Evolutionary conservation across 2,113 vertebrate genomes (phyloP), one percentile per base, ranked within the genome.

Genomic region (Dipodomys merriami): DNA sequence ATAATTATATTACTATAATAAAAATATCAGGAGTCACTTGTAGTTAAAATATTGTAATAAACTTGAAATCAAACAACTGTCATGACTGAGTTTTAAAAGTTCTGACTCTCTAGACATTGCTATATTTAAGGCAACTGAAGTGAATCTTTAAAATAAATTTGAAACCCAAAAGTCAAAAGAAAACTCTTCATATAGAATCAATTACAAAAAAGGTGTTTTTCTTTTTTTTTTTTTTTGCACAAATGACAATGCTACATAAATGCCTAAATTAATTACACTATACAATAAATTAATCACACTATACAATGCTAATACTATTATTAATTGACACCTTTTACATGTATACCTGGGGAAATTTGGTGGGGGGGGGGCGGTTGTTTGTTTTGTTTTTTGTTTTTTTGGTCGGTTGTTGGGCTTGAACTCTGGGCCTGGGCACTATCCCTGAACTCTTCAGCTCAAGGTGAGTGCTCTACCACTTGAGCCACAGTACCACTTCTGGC

Each of bases 81-180:
- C 57, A n/a, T 65, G 60, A 88, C 46, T 76, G 53, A 93, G 4
- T 30, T 90, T 6, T 46, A 91, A 82, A 72, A 23, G 2, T 53
- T 93, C 73, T 89, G 64, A 71, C 91, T 88, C 84, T 11, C 53
- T 92, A 22, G 11, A 33, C 0, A 87, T 33, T 90, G 9, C 25
- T 81, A 73, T 78, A 22, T 73, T 77, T 80, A 89, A 95, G 25
- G 30, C 46, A 20, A 87, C 20, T 90, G 33, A 29, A 71, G 65
- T 84, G 33, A 72, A 81, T 77, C 91, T 87, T 81, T 22, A 19
- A 88, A 22, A 62, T 84, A 23, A 90, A 93, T 15, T 72, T 83
- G 62, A 91, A 71, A 81, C 49, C 71, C n/a, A 83, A 91, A 91
- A 7, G 25, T 87, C 46, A 86, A 82, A 30, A 53, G 29, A 85